Conservation (phyloP, 1,140 invertebrate genomes). For the Leptopilina clavipes region DNA sequence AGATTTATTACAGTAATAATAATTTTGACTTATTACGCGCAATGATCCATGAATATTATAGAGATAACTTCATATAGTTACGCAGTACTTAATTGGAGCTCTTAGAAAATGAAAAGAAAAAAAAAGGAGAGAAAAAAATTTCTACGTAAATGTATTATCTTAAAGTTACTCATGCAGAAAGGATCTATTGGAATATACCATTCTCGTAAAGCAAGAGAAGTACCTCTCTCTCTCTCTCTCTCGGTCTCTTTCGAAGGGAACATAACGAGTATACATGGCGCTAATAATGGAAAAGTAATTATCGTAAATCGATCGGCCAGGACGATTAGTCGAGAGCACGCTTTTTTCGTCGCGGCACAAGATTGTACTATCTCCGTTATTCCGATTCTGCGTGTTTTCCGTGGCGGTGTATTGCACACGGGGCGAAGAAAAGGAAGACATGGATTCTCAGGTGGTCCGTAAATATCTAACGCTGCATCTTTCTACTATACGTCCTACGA, state of each 20-base stretch:
- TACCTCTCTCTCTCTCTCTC: not conserved
- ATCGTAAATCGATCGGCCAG: constrained; percentile 50
- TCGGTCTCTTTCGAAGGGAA: constrained; percentile 12
- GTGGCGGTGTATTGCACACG: constrained; percentile 12
- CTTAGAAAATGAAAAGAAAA: not conserved
- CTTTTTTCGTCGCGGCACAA: constrained; percentile 36
- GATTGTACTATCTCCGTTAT: constrained; percentile 53
- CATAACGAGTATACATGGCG: constrained; percentile 37
- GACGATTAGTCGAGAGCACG: constrained; percentile 43
- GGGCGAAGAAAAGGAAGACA: constrained; percentile 1
- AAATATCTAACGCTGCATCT: constrained; percentile 32
- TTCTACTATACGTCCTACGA: not conserved
- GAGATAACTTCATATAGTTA: not conserved
- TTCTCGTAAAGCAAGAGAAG: constrained; percentile 35
- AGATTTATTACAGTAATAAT: not conserved
- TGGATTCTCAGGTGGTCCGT: constrained; percentile 32
- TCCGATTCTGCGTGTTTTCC: constrained; percentile 42
- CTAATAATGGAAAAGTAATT: constrained; percentile 51
- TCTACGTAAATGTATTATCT: not conserved
- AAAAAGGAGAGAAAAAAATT: not conserved
- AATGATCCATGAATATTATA: not conserved
- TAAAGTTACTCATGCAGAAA: not conserved
- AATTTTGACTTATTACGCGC: not conserved
- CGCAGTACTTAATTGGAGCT: not conserved
- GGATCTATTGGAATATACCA: constrained; percentile 34